Base-by-base conservation (phyloP, 2,113 vertebrate genomes). In the Cyprinodon variegatus region DNA sequence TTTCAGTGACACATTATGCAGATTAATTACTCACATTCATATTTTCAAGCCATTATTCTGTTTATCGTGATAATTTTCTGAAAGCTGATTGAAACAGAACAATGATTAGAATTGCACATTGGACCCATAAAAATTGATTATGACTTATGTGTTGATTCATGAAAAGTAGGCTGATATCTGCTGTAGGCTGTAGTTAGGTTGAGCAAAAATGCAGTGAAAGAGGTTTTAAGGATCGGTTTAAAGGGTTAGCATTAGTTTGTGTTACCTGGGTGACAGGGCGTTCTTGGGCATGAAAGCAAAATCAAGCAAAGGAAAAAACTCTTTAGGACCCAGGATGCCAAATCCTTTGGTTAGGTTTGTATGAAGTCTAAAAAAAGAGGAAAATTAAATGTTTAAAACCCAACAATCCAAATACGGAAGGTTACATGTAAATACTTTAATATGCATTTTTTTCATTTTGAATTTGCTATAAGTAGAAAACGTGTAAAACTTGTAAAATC, bases 271-370 rank as follows among this genome's bases (percentile, higher is more conserved):
- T 0, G 96, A 87, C 59, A 99, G 93, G 0, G 98, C 96, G 65
- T 99, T 99, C 93, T 97, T 99, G 66, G 97, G 97, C 97, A 97
- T 97, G 89, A 95, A 99, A 77, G 98, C 97, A 0, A 99, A 99
- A 91, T 99, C 98, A 87, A 99, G 92, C 3, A 99, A 91, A 0
- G 98, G 98, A 83, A 99, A 99, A 80, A 99, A 96, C 70, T 99
- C 98, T 89, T 98, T 99, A 4, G 97, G 97, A 20, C 98, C 97
- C 48, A 99, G 95, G 92, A 97, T 96, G 1, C 97, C 97, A 4
- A 99, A 99, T 77, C 97, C 98, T 86, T 98, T 98, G 48, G 96
- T 96, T 77, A 98, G 93, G 88, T 98, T 99, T 12, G 96, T 90
- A 87, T 99, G 96, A 84, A 97, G 92, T 89, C 98, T 99, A 63